Evolutionary conservation across 2,113 vertebrate species (phyloP).

Genomic region (Microcebus griseorufus): DNA sequence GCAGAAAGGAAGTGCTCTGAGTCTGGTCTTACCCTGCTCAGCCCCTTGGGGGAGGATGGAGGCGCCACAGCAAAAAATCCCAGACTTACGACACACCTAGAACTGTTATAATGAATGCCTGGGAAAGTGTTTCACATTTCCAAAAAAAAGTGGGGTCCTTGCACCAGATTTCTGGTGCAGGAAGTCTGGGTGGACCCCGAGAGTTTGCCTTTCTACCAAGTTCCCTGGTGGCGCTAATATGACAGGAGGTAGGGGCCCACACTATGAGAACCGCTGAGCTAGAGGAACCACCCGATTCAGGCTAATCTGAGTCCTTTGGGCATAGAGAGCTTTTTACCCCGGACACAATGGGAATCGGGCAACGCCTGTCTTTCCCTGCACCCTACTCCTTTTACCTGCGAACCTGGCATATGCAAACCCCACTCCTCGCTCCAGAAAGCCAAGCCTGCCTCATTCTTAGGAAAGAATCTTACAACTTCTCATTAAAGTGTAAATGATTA

Average conservation of each 20-base stretch:
- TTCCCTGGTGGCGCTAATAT: not conserved
- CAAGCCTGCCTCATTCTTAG: not conserved
- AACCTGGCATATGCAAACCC: not conserved
- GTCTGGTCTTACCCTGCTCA: not conserved
- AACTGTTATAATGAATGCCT: not conserved
- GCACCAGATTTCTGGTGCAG: not conserved
- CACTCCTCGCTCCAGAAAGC: not conserved
- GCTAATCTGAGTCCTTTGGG: not conserved
- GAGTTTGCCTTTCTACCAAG: not conserved
- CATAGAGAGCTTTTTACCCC: fast-evolving
- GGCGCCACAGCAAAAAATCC: not conserved
- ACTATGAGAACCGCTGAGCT: no score
- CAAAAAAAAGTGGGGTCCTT: not conserved
- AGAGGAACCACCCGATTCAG: no score
- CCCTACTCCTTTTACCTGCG: not conserved
- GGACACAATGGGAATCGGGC: not conserved
- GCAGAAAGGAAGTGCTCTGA: not conserved
- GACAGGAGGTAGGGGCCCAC: not conserved
- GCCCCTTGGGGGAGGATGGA: not conserved
- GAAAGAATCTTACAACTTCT: not conserved
- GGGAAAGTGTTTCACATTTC: not conserved
- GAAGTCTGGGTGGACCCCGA: not conserved
- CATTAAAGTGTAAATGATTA: not conserved
- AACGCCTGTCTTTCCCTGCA: not conserved
- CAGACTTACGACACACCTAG: not conserved